Conservation (phyloP, 1,140 invertebrate species). For the Papilio xuthus region DNA sequence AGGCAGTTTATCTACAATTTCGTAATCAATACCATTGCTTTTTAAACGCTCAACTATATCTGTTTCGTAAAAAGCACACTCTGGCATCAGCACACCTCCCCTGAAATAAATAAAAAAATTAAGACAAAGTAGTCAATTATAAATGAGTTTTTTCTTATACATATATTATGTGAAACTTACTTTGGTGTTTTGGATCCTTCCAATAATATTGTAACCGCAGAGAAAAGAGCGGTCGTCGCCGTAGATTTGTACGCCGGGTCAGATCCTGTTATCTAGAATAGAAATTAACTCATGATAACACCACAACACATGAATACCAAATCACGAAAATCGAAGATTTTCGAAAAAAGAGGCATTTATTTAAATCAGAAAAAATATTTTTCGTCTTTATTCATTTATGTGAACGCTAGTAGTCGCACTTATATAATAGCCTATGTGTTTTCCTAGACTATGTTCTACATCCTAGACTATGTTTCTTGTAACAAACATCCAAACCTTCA, state of each 20-base stretch:
- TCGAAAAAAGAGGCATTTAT: no score
- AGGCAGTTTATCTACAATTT: constrained; percentile 15
- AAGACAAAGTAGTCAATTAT: neutral
- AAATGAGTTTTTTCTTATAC: no score
- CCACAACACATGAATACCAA: no score
- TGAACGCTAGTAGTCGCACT: no score
- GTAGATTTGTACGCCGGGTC: constrained; percentile 90
- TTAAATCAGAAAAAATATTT: no score
- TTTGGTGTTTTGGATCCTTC: constrained; percentile 88
- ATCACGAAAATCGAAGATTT: no score
- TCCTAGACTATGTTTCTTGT: no score
- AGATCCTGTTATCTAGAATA: constrained; percentile 81
- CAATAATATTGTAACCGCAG: constrained; percentile 88
- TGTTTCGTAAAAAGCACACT: constrained; percentile 26
- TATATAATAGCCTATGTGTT: no score
- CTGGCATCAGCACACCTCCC: constrained; percentile 31
- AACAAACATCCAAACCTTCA: no score
- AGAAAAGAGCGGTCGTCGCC: constrained; percentile 85
- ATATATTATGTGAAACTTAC: constrained; percentile 42
- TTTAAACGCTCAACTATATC: constrained; percentile 32
- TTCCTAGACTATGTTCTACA: no score
- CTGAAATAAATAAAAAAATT: constrained; percentile 18
- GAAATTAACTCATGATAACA: neutral
- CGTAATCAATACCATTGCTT: constrained; percentile 25
- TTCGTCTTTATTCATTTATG: no score